Percentiles rank a stretch among this genome's conserved stretches.
Evolutionary conservation across 2,888 invertebrate genomes (phyloP).

Genomic region (Drosophila mercatorum): DNA sequence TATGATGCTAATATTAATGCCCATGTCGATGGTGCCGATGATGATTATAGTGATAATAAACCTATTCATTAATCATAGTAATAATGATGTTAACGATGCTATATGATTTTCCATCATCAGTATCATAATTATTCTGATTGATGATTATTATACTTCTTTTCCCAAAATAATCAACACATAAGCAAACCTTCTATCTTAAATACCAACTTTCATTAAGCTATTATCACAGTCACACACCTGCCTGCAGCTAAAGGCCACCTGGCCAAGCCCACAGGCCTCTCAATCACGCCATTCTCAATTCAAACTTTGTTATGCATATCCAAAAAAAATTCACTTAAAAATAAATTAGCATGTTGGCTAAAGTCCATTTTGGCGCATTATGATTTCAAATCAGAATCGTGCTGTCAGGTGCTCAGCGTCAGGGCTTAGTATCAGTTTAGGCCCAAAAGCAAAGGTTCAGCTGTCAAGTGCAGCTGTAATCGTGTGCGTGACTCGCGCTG

Average conservation of each 20-base stretch:
- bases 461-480: constrained; percentile 40
- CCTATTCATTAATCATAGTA: no score
- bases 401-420: constrained; percentile 26
- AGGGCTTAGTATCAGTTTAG: constrained; percentile 37
- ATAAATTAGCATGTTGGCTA: background rate
- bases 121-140: no score
- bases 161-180: background rate
- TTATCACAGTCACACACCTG: background rate
- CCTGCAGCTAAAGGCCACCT: background rate
- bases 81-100: no score
- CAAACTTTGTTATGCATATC: background rate
- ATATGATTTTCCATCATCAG: no score
- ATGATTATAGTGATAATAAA: background rate
- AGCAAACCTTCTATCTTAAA: background rate
- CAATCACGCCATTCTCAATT: background rate
- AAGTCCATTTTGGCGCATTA: background rate
- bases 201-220: background rate
- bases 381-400: constrained; percentile 29
- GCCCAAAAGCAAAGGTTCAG: background rate
- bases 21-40: no score
- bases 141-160: no score
- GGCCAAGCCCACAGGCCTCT: background rate
- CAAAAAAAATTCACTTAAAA: background rate
- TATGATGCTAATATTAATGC: no score
- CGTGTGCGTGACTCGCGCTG: constrained; percentile 44